Base-by-base conservation (phyloP, 1,140 invertebrate genomes). In the Lasioglossum albipes region DNA sequence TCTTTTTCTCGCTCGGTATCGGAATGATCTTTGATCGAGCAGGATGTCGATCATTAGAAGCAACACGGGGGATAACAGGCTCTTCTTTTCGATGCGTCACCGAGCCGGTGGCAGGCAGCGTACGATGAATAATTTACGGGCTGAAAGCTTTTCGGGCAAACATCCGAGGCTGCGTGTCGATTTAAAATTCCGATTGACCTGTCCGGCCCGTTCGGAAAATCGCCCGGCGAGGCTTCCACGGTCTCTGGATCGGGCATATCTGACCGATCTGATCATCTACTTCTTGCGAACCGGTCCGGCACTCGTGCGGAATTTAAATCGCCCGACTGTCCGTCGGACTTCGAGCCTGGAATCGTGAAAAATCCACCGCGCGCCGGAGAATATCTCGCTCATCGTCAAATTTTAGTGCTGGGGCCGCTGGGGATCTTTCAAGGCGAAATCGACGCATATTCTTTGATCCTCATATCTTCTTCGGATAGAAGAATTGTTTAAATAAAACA, bases 181-280 rank as follows among this genome's bases (percentile, higher is more conserved):
- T 90, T 90, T 90, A 89, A 90, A 90, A 90, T 90, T 90, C 89
- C 84, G 86, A 90, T 90, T 90, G 89, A 90, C 77, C 78, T 20
- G 66, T 71, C 57, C 75, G 73, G 62, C 36, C 20, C 64, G 78
- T 16, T 22, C n/a, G 22, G 62, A 20, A 75, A 74, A 69, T 36
- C 61, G 65, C 42, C 65, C 65, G 42, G 20, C 41, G 72, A 64
- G 78, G 62, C 20, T 70, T 57, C 45, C 62, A 45, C 61, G 9
- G 52, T 16, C 10, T 16, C 10, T 31, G 12, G 18, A n/a, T 27
- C 16, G n/a, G 70, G 52, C 49, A 41, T 36, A 71, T 41, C 49
- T 74, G 77, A 67, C 62, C 77, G 18, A 18, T 45, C 62, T 41
- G 77, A 79, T 73, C 70, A 73, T 45, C 62, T 27, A 18, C 61